Percentiles rank a stretch among this genome's conserved stretches.
phyloP scores from a whole-genome alignment of 2,113 vertebrate species.

The Cnemophilus loriae region DNA sequence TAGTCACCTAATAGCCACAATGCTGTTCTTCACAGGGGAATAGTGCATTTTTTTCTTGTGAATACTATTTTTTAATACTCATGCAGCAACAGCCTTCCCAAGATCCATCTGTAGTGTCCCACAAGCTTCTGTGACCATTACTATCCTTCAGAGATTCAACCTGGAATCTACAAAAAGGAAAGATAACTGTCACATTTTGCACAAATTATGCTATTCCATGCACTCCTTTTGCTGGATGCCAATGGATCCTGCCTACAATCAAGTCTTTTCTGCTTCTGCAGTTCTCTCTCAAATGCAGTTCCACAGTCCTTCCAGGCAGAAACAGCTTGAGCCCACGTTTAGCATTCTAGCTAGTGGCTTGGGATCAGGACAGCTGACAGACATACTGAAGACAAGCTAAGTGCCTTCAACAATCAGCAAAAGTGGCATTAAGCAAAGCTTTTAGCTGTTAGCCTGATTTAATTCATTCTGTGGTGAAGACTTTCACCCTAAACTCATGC shows the following conservation, averaged over 20 bases:
- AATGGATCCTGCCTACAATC: neutral
- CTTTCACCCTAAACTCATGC: neutral
- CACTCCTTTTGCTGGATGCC: neutral
- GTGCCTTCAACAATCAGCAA: neutral
- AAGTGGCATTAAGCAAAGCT: neutral
- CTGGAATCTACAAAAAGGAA: neutral
- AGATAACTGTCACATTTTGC: neutral
- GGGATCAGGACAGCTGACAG: neutral
- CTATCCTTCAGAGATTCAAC: neutral
- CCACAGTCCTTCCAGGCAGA: neutral
- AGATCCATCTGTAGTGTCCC: neutral
- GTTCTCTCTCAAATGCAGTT: neutral
- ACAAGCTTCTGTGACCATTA: neutral
- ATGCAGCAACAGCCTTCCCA: neutral
- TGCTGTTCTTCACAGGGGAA: neutral
- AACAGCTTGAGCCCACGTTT: neutral
- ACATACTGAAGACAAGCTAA: neutral
- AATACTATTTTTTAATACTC: neutral
- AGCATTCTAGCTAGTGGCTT: neutral
- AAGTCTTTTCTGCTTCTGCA: neutral
- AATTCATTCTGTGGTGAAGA: neutral
- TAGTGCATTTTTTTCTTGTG: neutral
- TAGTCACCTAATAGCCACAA: neutral
- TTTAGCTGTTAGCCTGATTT: neutral
- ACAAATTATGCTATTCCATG: neutral